Evolutionary conservation across 2,797 vertebrate genomes (phyloP).

Genomic region (Tapera naevia): DNA sequence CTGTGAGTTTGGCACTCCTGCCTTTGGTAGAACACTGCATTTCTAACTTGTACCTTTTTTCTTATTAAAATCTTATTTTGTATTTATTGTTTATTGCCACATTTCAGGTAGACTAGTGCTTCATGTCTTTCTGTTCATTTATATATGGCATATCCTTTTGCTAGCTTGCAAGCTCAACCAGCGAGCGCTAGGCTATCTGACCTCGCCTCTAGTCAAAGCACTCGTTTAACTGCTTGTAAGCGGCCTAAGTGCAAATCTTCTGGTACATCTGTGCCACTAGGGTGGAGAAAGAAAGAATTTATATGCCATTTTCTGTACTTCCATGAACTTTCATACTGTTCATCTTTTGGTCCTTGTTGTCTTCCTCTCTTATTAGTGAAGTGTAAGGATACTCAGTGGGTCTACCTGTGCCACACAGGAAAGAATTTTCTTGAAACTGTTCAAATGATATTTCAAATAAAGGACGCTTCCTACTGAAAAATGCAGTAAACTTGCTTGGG

Average conservation of each 20-base stretch:
- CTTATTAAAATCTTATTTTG: background rate
- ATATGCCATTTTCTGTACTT: background rate
- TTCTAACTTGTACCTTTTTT: background rate
- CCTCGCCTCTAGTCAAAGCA: background rate
- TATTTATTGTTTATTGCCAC: background rate
- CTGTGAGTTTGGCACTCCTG: no score
- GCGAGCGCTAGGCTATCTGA: background rate
- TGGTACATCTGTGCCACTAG: background rate
- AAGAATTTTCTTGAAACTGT: background rate
- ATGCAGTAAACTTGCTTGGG: background rate
- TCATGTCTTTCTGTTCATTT: background rate
- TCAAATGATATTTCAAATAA: background rate
- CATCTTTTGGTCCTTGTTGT: background rate
- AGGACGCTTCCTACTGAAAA: background rate
- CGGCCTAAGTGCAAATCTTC: background rate
- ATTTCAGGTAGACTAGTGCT: background rate
- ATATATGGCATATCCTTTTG: background rate
- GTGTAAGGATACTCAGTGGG: background rate
- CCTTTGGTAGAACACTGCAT: background rate
- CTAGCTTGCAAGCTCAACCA: background rate
- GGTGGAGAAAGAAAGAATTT: background rate
- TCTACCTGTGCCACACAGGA: fast-evolving
- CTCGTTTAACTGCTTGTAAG: background rate
- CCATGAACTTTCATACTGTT: fast-evolving
- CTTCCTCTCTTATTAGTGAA: background rate